A percentile compares a stretch with the other conserved stretches of the same genome.
Evolutionary conservation across 2,113 vertebrate species (phyloP).

Genomic region (Anolis carolinensis): DNA sequence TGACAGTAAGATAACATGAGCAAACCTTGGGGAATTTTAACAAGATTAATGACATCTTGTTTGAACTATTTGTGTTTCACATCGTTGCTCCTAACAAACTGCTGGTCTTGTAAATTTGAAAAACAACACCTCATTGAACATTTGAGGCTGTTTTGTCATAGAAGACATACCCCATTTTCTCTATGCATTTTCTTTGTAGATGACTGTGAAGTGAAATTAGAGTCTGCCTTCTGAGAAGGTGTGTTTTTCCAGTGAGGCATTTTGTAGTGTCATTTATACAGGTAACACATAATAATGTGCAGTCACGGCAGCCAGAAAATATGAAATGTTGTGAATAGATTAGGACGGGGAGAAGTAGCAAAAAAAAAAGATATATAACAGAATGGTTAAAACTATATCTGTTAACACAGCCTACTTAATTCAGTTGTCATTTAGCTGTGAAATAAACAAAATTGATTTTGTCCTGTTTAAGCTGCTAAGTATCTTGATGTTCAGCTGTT

Average conservation of each 20-base stretch:
- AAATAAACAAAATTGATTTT: not conserved
- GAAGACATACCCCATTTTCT: not conserved
- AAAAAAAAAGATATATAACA: not conserved
- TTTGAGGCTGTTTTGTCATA: not conserved
- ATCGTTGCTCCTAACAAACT: not conserved
- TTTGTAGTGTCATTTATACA: not conserved
- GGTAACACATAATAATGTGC: not conserved
- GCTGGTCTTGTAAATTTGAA: not conserved
- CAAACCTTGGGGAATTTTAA: not conserved
- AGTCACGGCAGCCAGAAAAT: not conserved
- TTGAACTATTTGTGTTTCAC: not conserved
- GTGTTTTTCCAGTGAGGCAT: not conserved
- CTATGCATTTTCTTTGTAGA: not conserved
- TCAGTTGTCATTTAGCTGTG: not conserved
- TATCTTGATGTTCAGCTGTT: not conserved
- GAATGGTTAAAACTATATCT: not conserved
- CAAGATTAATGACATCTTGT: not conserved
- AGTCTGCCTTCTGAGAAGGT: not conserved
- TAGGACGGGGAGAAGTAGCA: not conserved
- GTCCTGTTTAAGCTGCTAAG: not conserved
- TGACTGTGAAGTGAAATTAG: not conserved
- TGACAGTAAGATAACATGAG: not conserved
- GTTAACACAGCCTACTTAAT: not conserved
- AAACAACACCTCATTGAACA: not conserved
- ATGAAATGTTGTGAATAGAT: not conserved